Conservation (phyloP, 2,888 invertebrate species). For the Agrochola macilenta region DNA sequence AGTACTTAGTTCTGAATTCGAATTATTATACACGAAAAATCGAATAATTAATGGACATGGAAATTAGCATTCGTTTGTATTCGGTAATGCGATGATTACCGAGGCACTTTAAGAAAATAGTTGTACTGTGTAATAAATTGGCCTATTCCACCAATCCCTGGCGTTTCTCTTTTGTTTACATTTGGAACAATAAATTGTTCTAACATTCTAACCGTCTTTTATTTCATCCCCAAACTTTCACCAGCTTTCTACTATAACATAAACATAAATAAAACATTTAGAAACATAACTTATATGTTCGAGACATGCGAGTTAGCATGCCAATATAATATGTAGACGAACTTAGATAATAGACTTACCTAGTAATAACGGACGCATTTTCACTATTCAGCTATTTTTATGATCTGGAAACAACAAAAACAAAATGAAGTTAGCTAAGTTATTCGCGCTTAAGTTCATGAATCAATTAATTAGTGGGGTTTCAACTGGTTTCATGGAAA, state of each 20-base stretch:
- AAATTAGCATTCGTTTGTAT: too few relatives aligned
- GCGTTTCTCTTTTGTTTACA: not conserved
- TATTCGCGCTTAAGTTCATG: not conserved
- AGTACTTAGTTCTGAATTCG: too few relatives aligned
- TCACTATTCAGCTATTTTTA: slow-evolving; percentile 33
- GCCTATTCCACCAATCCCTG: too few relatives aligned
- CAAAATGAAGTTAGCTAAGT: not conserved
- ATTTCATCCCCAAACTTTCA: slow-evolving; percentile 39
- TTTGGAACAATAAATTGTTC: not conserved
- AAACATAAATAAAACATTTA: not conserved
- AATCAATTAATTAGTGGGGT: not conserved
- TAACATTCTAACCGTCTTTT: not conserved
- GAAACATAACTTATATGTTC: not conserved
- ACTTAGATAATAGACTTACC: slow-evolving; percentile 68
- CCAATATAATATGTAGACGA: slow-evolving; percentile 2
- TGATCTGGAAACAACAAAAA: slow-evolving; percentile 50
- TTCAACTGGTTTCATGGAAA: not conserved
- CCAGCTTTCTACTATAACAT: slow-evolving; percentile 22
- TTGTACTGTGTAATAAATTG: not conserved
- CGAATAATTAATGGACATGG: too few relatives aligned
- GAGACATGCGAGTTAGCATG: slow-evolving; percentile 33
- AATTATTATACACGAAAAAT: too few relatives aligned
- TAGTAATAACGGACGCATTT: slow-evolving; percentile 75
- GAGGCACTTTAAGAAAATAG: too few relatives aligned
- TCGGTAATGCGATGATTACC: too few relatives aligned